phyloP scores from a whole-genome alignment of 1,140 invertebrate genomes.

The Nephila pilipes region DNA sequence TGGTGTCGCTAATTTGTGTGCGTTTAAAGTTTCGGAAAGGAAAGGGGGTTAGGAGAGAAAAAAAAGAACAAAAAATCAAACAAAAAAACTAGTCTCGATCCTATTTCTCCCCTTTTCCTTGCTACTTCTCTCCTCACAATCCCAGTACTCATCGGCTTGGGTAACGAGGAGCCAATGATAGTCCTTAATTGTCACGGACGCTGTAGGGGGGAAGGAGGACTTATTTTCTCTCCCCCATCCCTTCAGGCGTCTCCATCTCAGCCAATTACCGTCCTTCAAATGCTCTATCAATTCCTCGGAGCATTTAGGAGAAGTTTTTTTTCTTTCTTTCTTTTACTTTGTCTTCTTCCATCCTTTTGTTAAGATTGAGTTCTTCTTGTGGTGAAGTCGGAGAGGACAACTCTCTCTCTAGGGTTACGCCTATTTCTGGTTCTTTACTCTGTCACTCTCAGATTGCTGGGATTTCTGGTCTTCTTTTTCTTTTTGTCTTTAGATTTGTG shows the following conservation, averaged over 20 bases:
- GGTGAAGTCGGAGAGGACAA: constrained; percentile 69
- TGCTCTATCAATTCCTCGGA: constrained; percentile 74
- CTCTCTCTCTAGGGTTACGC: constrained; percentile 73
- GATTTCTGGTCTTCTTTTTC: constrained; percentile 55
- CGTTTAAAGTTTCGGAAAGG: not conserved
- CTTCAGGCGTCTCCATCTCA: constrained; percentile 70
- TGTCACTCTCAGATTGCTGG: constrained; percentile 75
- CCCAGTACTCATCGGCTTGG: constrained; percentile 52
- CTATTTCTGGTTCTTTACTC: constrained; percentile 75
- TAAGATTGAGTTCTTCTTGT: constrained; percentile 75
- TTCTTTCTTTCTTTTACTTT: constrained; percentile 56
- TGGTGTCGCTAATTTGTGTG: constrained; percentile 40
- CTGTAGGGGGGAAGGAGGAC: constrained; percentile 20
- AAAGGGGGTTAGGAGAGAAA: not conserved
- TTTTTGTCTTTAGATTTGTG: constrained; percentile 49
- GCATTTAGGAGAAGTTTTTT: constrained; percentile 56
- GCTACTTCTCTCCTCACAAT: constrained; percentile 20
- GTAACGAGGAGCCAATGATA: constrained; percentile 76
- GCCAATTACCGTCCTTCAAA: constrained; percentile 75
- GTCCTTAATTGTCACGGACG: constrained; percentile 75
- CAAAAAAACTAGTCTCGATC: constrained; percentile 38
- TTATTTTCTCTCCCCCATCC: constrained; percentile 33
- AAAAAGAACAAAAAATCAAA: not conserved
- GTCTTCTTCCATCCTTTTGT: constrained; percentile 57
- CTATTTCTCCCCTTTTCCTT: constrained; percentile 50